A percentile compares a stretch with the other conserved stretches of the same genome.
Conservation (phyloP, 2,113 vertebrate genomes). For the Noctilio leporinus region DNA sequence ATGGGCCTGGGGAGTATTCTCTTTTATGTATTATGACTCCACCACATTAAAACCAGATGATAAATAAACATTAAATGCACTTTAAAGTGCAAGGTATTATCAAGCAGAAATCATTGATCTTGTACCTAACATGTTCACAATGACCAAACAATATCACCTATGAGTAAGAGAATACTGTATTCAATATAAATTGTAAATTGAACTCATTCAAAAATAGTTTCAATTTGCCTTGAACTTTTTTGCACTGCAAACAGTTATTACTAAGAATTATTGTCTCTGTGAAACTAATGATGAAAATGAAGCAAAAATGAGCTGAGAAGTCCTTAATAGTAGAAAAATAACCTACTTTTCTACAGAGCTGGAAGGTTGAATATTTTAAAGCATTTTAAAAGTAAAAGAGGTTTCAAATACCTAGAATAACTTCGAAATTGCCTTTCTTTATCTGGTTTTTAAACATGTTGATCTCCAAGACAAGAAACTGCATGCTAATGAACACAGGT, state of each 20-base stretch:
- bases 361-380: background rate
- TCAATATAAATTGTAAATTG: conserved; percentile 45
- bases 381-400: conserved; percentile 5
- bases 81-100: conserved; percentile 56
- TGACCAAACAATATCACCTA: conserved; percentile 37
- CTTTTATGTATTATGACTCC: conserved; percentile 62
- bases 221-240: conserved; percentile 70
- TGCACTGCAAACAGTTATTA: conserved; percentile 21
- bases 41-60: conserved; percentile 52
- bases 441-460: background rate
- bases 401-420: conserved; percentile 12
- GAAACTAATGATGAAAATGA: background rate
- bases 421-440: background rate
- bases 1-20: conserved; percentile 25
- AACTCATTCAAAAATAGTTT: conserved; percentile 61
- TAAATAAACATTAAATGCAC: conserved; percentile 45
- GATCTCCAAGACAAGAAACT: conserved; percentile 40
- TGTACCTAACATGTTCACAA: conserved; percentile 60
- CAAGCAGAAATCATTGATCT: conserved; percentile 54
- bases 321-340: conserved; percentile 21
- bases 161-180: conserved; percentile 58
- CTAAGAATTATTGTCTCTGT: conserved; percentile 13
- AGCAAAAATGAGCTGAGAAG: conserved; percentile 46
- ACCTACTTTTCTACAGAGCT: background rate
- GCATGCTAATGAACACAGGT: conserved; percentile 21